Evolutionary conservation across 1,140 invertebrate genomes (phyloP).

Genomic region (Drusus annulatus): DNA sequence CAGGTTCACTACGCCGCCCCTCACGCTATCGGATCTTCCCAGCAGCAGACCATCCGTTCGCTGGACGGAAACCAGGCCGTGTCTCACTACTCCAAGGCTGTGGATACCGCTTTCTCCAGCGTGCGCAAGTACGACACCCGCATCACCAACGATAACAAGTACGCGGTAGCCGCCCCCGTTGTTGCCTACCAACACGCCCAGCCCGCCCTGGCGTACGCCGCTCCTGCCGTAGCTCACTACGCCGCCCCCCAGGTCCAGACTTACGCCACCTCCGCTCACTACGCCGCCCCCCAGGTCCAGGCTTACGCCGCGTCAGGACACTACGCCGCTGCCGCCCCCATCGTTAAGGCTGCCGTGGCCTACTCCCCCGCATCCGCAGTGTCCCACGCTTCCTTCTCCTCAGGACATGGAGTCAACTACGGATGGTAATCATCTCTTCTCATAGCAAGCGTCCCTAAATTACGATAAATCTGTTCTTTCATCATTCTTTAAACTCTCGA

Average conservation of each 20-base stretch:
- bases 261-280: constrained; percentile 61
- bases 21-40: constrained; percentile 67
- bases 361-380: constrained; percentile 72
- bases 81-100: constrained; percentile 75
- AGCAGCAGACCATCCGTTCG: constrained; percentile 73
- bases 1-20: constrained; percentile 58
- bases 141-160: constrained; percentile 74
- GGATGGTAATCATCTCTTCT: constrained; percentile 64
- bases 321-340: constrained; percentile 57
- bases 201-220: constrained; percentile 55
- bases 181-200: constrained; percentile 58
- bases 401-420: constrained; percentile 70
- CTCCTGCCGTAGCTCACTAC: constrained; percentile 49
- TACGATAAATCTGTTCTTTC: background rate
- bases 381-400: constrained; percentile 70
- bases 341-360: constrained; percentile 65
- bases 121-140: constrained; percentile 76
- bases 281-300: constrained; percentile 59
- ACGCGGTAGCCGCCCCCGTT: constrained; percentile 62
- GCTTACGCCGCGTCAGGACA: constrained; percentile 61
- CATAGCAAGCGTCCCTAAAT: background rate
- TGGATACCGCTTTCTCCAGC: constrained; percentile 76
- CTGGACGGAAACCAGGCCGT: constrained; percentile 73
- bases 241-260: constrained; percentile 59
- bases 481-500: background rate